phyloP scores from a whole-genome alignment of 2,888 invertebrate species.

The Lutraria lutraria region DNA sequence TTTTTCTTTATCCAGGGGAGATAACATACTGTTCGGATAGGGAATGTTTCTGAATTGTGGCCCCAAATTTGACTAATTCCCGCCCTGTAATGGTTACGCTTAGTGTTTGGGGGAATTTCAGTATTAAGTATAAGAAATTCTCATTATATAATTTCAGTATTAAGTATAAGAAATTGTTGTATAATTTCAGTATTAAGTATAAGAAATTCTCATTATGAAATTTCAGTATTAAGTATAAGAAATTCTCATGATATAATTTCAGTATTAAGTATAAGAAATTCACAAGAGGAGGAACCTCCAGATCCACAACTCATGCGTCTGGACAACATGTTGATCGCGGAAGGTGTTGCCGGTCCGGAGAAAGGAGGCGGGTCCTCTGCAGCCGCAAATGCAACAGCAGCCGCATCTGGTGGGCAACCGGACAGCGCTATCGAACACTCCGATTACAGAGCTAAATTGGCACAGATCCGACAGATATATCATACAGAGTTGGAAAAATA shows the following conservation, averaged over 20 bases:
- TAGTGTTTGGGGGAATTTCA: background rate
- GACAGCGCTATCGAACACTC: constrained; percentile 98
- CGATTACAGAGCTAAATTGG: constrained; percentile 99
- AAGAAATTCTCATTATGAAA: background rate
- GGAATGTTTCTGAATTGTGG: too few relatives aligned
- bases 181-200: background rate
- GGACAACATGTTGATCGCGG: constrained; percentile 99
- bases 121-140: background rate
- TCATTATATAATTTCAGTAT: background rate
- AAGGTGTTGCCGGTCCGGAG: constrained; percentile 90
- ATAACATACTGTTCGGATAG: too few relatives aligned
- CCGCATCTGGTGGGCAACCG: constrained; percentile 84
- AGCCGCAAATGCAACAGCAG: constrained; percentile 85
- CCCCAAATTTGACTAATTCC: too few relatives aligned
- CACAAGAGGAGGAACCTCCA: constrained; percentile 99
- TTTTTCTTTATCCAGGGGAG: too few relatives aligned
- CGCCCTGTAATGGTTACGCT: too few relatives aligned
- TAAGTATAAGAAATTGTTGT: background rate
- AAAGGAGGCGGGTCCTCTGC: constrained; percentile 86
- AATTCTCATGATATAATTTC: constrained; percentile 78
- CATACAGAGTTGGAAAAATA: constrained; percentile 99
- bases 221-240: constrained; percentile 17
- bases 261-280: constrained; percentile 97
- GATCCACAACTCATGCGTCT: constrained; percentile 99
- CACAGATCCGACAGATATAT: constrained; percentile 99